Conservation (phyloP, 2,797 vertebrate species). For the Chelidonichthys spinosus region DNA sequence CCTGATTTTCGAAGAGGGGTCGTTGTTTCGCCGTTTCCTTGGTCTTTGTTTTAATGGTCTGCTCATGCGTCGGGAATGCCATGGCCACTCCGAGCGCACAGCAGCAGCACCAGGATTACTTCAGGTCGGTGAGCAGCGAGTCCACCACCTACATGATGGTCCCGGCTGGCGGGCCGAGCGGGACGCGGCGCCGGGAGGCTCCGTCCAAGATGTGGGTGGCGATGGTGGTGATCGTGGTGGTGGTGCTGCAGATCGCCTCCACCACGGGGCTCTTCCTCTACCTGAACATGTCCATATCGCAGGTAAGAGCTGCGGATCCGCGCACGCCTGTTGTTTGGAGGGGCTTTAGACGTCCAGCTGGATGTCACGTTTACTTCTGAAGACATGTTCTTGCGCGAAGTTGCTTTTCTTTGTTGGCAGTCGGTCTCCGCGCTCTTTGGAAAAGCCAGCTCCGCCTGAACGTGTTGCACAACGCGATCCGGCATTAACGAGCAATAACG, state of each 20-base stretch:
- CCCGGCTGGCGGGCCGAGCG: constrained; percentile 68
- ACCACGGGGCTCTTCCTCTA: constrained; percentile 90
- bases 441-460: constrained; percentile 10
- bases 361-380: too few relatives aligned
- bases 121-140: constrained; percentile 86
- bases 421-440: background rate
- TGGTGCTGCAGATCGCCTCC: constrained; percentile 88
- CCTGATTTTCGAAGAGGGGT: constrained; percentile 38
- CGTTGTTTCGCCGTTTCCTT: constrained; percentile 3
- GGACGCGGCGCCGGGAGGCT: constrained; percentile 68
- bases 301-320: constrained; percentile 77
- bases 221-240: constrained; percentile 86
- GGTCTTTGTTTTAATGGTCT: constrained; percentile 30
- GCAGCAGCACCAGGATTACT: constrained; percentile 85
- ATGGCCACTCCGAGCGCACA: constrained; percentile 84
- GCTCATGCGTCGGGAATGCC: constrained; percentile 83
- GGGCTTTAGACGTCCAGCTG: too few relatives aligned
- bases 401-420: background rate
- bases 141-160: constrained; percentile 88
- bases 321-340: too few relatives aligned
- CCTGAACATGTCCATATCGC: constrained; percentile 89
- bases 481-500: background rate
- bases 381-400: background rate
- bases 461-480: constrained; percentile 24
- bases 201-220: constrained; percentile 87